A percentile compares a stretch with the other conserved stretches of the same genome.
These are phyloP conservation scores for Lucilia cuprina DNA, from an alignment of 1,140 invertebrate species.

Conservation along the genomic window DNA sequence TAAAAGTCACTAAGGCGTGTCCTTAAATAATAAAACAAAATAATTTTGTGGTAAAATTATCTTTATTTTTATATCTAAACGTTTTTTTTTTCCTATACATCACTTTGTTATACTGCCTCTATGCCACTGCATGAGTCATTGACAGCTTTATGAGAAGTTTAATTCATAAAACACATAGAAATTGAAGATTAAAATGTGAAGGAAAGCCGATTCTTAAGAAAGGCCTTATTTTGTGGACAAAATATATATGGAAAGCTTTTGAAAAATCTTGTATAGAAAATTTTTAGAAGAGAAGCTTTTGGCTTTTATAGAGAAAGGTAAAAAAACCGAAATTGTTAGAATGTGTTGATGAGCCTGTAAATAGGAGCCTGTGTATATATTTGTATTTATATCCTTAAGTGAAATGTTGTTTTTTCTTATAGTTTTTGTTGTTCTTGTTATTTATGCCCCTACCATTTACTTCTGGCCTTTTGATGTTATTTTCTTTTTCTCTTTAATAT, in stretches of 20 bases:
- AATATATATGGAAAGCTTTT: too few species aligned
- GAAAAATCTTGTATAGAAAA: too few species aligned
- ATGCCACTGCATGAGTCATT: not conserved
- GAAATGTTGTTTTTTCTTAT: not conserved
- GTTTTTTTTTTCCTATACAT: not conserved
- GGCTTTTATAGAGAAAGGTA: too few species aligned
- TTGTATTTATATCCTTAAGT: not conserved
- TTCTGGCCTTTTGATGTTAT: not conserved
- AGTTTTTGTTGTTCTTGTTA: not conserved
- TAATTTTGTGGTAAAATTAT: constrained; percentile 14
- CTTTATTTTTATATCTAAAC: constrained; percentile 1
- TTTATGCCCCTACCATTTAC: not conserved
- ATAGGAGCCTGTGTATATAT: not conserved
- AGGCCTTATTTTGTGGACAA: too few species aligned
- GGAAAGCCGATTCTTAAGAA: too few species aligned
- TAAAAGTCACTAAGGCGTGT: not conserved
- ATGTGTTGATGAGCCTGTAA: too few species aligned
- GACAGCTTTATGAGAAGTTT: not conserved
- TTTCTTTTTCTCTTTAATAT: not conserved
- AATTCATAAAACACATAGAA: not conserved
- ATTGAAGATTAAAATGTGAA: too few species aligned
- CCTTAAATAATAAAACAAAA: not conserved
- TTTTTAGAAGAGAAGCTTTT: too few species aligned
- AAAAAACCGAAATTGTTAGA: too few species aligned
- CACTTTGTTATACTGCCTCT: not conserved